Percentiles rank a stretch among this genome's conserved stretches.
phyloP scores from a whole-genome alignment of 2,888 invertebrate species.

The Prosapia bicincta region DNA sequence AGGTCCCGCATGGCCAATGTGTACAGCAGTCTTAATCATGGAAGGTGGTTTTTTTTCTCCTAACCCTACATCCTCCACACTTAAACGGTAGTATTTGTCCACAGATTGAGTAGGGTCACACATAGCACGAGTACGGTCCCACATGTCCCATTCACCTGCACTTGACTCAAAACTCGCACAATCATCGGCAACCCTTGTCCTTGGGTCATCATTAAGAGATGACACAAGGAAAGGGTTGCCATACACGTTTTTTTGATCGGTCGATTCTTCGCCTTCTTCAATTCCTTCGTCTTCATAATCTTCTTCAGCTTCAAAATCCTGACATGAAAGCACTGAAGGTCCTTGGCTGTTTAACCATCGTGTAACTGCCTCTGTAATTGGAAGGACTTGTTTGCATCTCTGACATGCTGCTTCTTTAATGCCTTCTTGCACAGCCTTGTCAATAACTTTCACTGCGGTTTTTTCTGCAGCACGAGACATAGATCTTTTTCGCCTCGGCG shows the following conservation, averaged over 20 bases:
- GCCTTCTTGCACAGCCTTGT: constrained; percentile 25
- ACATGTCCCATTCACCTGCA: constrained; percentile 29
- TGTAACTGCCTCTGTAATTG: constrained; percentile 57
- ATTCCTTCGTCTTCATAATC: constrained; percentile 37
- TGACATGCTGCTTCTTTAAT: constrained; percentile 17
- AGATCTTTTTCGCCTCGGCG: constrained; percentile 32
- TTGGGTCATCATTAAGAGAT: constrained; percentile 38
- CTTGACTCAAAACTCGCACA: constrained; percentile 27
- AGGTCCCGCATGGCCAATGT: constrained; percentile 34
- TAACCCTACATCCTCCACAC: constrained; percentile 24
- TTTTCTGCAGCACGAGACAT: constrained; percentile 31
- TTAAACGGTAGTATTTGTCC: constrained; percentile 36
- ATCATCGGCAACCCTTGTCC: constrained; percentile 39
- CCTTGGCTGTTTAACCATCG: constrained; percentile 51
- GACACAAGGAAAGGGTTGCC: constrained; percentile 43
- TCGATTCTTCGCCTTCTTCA: constrained; percentile 38
- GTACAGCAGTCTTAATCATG: constrained; percentile 30
- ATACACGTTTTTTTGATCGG: constrained; percentile 45
- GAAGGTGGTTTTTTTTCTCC: constrained; percentile 12
- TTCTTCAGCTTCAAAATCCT: constrained; percentile 34
- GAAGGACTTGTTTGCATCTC: constrained; percentile 36
- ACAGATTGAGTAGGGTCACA: constrained; percentile 36
- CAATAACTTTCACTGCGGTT: constrained; percentile 26
- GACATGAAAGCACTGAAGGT: constrained; percentile 18
- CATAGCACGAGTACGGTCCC: constrained; percentile 31